Evolutionary conservation across 2,888 invertebrate genomes (phyloP).

Genomic region (Sceliomorpha sp.): DNA sequence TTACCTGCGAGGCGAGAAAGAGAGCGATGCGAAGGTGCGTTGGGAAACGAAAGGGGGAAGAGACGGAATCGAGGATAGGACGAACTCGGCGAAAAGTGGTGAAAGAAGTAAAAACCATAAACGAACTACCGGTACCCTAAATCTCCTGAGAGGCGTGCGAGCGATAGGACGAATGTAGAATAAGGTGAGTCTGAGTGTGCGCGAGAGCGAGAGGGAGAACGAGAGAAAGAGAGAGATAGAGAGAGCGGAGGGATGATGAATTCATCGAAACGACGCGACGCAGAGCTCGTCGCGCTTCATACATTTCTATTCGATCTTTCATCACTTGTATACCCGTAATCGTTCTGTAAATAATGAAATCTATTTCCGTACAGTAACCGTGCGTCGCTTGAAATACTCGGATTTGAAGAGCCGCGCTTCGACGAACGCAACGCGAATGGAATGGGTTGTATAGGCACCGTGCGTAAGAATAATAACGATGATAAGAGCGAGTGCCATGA

Average conservation of each 20-base stretch:
- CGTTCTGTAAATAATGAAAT: conserved; percentile 54
- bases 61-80: too few species aligned
- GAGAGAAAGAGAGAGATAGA: not conserved
- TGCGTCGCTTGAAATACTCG: conserved; percentile 22
- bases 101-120: too few species aligned
- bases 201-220: not conserved
- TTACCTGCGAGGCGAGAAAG: conserved; percentile 1
- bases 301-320: conserved; percentile 21
- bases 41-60: not conserved
- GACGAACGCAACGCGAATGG: conserved; percentile 38
- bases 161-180: too few species aligned
- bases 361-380: conserved; percentile 46
- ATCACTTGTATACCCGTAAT: conserved; percentile 41
- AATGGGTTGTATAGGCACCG: too few species aligned
- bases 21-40: not conserved
- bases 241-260: not conserved
- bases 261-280: not conserved
- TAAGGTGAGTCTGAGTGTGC: too few species aligned
- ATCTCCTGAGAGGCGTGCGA: not conserved
- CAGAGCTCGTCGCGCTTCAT: conserved; percentile 2
- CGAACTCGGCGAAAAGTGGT: too few species aligned
- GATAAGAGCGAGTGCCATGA: too few species aligned
- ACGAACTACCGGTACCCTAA: too few species aligned
- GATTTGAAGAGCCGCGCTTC: conserved; percentile 45
- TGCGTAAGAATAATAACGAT: too few species aligned